A percentile compares a stretch with the other conserved stretches of the same genome.
Evolutionary conservation across 2,888 invertebrate species (phyloP).

Genomic region (Scaptomyza polygonia): DNA sequence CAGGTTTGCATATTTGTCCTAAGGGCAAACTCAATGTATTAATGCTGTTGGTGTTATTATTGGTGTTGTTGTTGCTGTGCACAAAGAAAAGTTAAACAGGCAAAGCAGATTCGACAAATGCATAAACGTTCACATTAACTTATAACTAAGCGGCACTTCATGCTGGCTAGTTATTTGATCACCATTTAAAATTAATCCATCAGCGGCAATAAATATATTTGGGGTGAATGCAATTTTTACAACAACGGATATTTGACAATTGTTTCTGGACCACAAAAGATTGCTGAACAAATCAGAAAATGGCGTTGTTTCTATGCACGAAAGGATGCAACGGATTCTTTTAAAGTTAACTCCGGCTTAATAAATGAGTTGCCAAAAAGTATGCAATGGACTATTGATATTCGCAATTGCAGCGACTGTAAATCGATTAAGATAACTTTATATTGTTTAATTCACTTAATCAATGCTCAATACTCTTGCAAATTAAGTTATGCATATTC

Average conservation of each 20-base stretch:
- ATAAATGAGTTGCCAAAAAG: too few relatives aligned
- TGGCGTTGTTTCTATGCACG: neutral
- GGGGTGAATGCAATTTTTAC: too few relatives aligned
- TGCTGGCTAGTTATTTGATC: conserved; percentile 1
- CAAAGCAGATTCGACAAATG: conserved; percentile 14
- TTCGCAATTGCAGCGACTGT: neutral
- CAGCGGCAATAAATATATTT: too few relatives aligned
- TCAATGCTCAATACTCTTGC: neutral
- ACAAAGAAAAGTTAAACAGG: conserved; percentile 23
- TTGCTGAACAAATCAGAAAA: too few relatives aligned
- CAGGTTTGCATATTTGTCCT: conserved; percentile 59
- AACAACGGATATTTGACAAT: too few relatives aligned
- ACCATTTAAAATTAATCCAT: too few relatives aligned
- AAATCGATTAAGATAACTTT: neutral
- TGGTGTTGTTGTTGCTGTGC: conserved; percentile 11
- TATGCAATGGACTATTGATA: too few relatives aligned
- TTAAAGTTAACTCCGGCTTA: too few relatives aligned
- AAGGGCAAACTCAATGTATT: conserved; percentile 11
- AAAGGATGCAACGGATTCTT: neutral
- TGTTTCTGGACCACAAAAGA: too few relatives aligned
- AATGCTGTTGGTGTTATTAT: conserved; percentile 13
- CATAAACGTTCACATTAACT: conserved; percentile 16
- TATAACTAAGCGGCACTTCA: conserved; percentile 1
- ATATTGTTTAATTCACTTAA: neutral
- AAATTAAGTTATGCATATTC: neutral